These are phyloP conservation scores for Boulengeromyrus knoepffleri DNA, from an alignment of 2,113 vertebrate species.

Conservation along the genomic window DNA sequence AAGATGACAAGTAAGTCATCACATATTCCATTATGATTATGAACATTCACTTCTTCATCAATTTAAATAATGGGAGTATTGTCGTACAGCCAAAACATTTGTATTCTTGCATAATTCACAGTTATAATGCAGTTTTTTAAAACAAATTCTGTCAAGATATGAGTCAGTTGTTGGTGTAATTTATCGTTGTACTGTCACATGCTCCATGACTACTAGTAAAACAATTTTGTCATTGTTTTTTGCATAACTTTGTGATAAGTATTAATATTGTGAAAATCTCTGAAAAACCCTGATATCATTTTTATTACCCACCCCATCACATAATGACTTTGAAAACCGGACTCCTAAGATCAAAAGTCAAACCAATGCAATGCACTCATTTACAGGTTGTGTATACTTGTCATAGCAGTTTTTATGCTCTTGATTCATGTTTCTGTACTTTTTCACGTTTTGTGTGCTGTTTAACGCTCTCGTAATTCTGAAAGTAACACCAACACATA, in stretches of 20 bases:
- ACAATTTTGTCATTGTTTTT: neutral
- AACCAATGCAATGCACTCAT: neutral
- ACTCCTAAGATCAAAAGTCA: neutral
- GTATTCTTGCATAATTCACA: neutral
- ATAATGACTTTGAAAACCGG: neutral
- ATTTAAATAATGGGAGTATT: neutral
- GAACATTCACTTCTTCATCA: neutral
- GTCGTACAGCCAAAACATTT: neutral
- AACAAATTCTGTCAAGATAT: neutral
- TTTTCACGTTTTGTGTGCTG: neutral
- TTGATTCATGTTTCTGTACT: neutral
- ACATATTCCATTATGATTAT: neutral
- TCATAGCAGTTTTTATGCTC: neutral
- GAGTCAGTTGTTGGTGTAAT: neutral
- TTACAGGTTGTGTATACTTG: neutral
- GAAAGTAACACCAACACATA: neutral
- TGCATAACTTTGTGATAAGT: neutral
- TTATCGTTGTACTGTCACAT: neutral
- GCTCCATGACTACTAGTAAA: neutral
- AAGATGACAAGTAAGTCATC: neutral
- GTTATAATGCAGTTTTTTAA: neutral
- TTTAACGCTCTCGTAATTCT: neutral
- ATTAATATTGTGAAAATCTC: neutral
- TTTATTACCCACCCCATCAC: neutral
- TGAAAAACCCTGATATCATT: neutral